These are phyloP conservation scores for Scaptomyza pallida DNA, from an alignment of 1,140 invertebrate species.

Conservation along the genomic window DNA sequence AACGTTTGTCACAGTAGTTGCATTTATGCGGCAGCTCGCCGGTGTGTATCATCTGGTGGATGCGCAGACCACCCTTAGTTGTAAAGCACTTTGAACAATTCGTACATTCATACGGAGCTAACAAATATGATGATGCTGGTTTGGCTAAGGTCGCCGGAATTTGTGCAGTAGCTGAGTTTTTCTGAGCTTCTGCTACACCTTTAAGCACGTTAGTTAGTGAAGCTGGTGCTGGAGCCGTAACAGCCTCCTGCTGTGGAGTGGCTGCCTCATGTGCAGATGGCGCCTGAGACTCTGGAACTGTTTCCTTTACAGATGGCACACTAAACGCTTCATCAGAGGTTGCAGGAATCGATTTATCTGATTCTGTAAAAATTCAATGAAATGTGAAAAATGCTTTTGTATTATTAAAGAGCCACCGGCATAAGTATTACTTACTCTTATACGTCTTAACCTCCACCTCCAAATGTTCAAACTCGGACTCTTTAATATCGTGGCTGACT, in stretches of 20 bases:
- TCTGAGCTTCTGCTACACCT: background rate
- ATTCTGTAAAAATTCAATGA: constrained; percentile 14
- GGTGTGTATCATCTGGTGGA: constrained; percentile 75
- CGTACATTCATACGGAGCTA: constrained; percentile 34
- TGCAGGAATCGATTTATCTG: background rate
- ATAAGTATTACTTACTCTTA: constrained; percentile 25
- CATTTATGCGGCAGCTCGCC: constrained; percentile 76
- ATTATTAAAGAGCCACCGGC: background rate
- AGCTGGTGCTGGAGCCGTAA: too few species aligned
- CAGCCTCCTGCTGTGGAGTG: background rate
- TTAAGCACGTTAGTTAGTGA: too few species aligned
- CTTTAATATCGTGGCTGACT: constrained; percentile 16
- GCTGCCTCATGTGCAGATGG: background rate
- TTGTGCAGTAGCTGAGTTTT: background rate
- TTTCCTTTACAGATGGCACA: background rate
- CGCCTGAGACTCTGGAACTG: background rate
- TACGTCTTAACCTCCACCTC: constrained; percentile 33
- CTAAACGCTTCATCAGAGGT: too few species aligned
- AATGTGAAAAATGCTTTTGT: background rate
- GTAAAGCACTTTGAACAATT: constrained; percentile 69
- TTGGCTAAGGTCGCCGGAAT: background rate
- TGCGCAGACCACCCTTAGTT: constrained; percentile 62
- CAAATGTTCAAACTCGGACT: constrained; percentile 16
- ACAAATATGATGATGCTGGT: background rate
- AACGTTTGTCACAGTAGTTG: constrained; percentile 74